phyloP scores from a whole-genome alignment of 1,140 invertebrate genomes.

The Coptotermes formosanus region DNA sequence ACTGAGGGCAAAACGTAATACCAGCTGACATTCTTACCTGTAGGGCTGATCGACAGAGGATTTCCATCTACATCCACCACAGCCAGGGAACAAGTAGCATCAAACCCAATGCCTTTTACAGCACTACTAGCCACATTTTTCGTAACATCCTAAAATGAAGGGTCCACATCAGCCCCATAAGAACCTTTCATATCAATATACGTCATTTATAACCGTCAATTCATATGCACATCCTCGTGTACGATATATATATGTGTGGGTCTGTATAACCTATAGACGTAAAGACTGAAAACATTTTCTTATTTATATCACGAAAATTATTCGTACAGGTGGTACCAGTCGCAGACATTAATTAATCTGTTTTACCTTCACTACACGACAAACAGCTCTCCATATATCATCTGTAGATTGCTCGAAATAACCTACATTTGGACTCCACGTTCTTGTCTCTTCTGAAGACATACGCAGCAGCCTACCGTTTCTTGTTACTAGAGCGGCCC shows the following conservation, averaged over 20 bases:
- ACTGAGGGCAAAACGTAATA: neutral
- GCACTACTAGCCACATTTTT: constrained; percentile 53
- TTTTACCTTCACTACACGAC: constrained; percentile 65
- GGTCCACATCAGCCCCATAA: neutral
- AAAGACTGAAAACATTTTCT: no score
- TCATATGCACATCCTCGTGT: no score
- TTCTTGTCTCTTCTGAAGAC: constrained; percentile 65
- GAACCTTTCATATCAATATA: neutral
- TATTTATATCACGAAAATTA: no score
- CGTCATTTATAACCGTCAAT: no score
- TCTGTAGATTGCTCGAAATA: constrained; percentile 92
- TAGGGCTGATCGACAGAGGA: constrained; percentile 73
- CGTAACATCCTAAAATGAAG: constrained; percentile 58
- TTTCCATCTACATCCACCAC: constrained; percentile 67
- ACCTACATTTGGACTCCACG: constrained; percentile 72
- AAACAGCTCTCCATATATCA: constrained; percentile 81
- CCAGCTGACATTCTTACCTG: constrained; percentile 51
- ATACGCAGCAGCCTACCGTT: constrained; percentile 66
- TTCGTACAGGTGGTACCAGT: no score
- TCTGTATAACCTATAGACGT: no score
- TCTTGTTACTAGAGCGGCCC: constrained; percentile 73
- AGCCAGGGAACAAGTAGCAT: constrained; percentile 94
- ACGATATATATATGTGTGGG: no score
- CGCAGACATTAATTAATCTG: no score
- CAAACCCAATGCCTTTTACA: constrained; percentile 88